These are phyloP conservation scores for Steinernema scapterisci DNA, from an alignment of 2,888 invertebrate genomes.

Conservation along the genomic window DNA sequence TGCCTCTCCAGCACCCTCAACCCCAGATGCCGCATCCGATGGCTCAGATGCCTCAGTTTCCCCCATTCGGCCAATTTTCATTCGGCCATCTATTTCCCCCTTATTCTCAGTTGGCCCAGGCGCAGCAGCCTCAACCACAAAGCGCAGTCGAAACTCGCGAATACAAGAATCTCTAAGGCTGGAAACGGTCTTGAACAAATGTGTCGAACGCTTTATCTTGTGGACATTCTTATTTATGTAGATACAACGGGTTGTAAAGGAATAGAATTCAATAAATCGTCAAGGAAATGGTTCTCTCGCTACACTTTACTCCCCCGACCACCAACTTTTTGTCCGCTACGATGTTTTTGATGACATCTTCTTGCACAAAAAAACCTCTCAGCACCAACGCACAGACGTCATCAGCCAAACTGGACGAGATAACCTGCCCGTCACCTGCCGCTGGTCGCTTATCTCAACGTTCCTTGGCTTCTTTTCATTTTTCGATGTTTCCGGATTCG, in stretches of 20 bases:
- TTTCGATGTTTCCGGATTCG: too few species aligned
- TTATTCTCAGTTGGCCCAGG: background rate
- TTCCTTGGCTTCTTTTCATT: too few species aligned
- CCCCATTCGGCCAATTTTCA: background rate
- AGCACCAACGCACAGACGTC: too few species aligned
- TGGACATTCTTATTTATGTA: background rate
- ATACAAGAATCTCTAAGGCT: slow-evolving; percentile 10
- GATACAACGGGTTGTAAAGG: slow-evolving; percentile 27
- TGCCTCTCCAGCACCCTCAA: background rate
- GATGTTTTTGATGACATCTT: too few species aligned
- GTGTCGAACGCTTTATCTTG: background rate
- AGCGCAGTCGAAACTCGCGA: slow-evolving; percentile 1
- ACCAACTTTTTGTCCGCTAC: too few species aligned
- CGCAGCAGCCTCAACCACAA: background rate
- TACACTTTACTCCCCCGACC: too few species aligned
- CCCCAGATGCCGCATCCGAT: slow-evolving; percentile 1
- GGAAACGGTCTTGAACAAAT: background rate
- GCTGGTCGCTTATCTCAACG: too few species aligned
- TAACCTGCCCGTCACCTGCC: too few species aligned
- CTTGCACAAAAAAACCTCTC: too few species aligned
- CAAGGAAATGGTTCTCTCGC: too few species aligned
- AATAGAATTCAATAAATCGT: background rate
- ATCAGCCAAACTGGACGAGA: too few species aligned
- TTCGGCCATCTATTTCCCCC: background rate
- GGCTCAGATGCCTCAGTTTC: background rate